Percentiles rank a stretch among this genome's conserved stretches.
These are phyloP conservation scores for Pomacea canaliculata DNA, from an alignment of 2,888 invertebrate genomes.

Conservation along the genomic window DNA sequence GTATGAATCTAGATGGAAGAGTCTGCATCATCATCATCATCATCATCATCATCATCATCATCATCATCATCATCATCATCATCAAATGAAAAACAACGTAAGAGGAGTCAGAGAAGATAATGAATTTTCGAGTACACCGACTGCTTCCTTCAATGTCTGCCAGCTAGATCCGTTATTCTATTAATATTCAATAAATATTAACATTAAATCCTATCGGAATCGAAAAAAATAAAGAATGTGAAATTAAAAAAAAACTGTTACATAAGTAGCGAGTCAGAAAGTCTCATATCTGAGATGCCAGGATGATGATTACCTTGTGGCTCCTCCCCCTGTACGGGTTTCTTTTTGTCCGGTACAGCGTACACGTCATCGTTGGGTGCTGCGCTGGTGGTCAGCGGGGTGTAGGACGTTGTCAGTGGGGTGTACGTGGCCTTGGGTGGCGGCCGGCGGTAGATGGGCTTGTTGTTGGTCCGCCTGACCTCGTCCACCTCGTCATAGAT, in stretches of 20 bases:
- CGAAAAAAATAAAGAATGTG: too few species aligned
- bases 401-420: neutral
- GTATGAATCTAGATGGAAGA: conserved; percentile 27
- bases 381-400: conserved; percentile 5
- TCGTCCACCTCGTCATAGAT: conserved; percentile 29
- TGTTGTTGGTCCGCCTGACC: neutral
- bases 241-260: too few species aligned
- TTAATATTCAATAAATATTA: too few species aligned
- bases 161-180: too few species aligned
- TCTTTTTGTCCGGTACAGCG: conserved; percentile 20
- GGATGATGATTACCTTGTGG: too few species aligned
- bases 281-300: too few species aligned
- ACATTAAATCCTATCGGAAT: too few species aligned
- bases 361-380: conserved; percentile 14
- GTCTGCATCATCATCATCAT: neutral
- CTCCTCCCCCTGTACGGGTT: neutral
- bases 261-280: too few species aligned
- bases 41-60: neutral
- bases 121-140: too few species aligned
- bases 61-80: conserved; percentile 2
- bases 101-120: neutral
- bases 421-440: neutral
- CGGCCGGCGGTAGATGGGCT: conserved; percentile 11
- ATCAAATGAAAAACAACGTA: neutral
- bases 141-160: too few species aligned